Base-by-base conservation (phyloP, 2,797 vertebrate species). In the Vireo griseus region DNA sequence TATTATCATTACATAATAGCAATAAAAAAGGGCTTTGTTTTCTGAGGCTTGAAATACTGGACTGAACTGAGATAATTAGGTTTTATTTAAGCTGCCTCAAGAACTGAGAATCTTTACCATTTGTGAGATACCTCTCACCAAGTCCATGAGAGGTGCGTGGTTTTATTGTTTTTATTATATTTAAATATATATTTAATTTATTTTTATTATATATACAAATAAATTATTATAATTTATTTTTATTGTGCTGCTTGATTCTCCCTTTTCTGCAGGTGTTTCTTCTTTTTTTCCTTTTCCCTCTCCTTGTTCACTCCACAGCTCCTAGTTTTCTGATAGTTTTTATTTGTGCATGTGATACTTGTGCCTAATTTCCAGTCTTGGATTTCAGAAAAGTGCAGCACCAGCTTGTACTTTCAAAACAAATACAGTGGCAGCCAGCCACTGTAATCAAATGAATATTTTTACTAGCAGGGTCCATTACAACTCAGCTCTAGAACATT, bases 381-480 rank as follows among this genome's bases (percentile, higher is more conserved):
- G 13, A 26, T 77, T 83, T 74, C 42, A 74, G 61, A 67, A 67
- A 45, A 88, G 42, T 20, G 14, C 61, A 83, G 28, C 31, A 51
- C 13, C 68, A 86, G 67, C 39, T 74, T 77, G 40, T 90, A 65
- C 39, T 80, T 93, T 90, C 79, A 80, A 90, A 95, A 93, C 54
- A 83, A 88, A 85, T 51, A 77, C 1, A 9, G 61, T 82, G 83
- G 72, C 68, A 88, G 52, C 14, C 16, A 7, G 76, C 69, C 61
- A 59, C 61, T 61, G 68, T 80, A 94, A 94, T 81, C 84, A 90
- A 74, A 84, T 35, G 28, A 72, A 42, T 81, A 67, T 75, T 95
- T 93, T 92, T 78, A 84, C 73, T 92, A 67, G 50, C 66, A 78
- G 59, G 24, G 54, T 57, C 63, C 54, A 65, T 90, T 92, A 44